Conservation (phyloP, 2,888 invertebrate species). For the Trissoscelio sp. region DNA sequence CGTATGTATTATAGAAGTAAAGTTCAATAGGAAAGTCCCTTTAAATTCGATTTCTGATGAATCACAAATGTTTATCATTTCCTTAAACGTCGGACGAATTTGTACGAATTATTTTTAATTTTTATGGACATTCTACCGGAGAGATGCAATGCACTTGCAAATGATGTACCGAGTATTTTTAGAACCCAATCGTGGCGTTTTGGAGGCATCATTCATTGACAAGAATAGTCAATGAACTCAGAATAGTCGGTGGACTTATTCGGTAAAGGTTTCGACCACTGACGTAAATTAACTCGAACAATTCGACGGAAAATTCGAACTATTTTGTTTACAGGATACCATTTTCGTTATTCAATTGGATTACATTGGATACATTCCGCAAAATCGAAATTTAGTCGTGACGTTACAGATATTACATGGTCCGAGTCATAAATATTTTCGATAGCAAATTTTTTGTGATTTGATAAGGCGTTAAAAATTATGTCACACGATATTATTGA, state of each 20-base stretch:
- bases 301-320: not conserved
- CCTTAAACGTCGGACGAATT: not conserved
- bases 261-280: not conserved
- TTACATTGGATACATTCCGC: too few species aligned
- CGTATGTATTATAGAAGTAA: not conserved
- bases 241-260: slow-evolving; percentile 12
- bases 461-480: too few species aligned
- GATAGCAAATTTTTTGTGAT: too few species aligned
- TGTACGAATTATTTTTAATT: slow-evolving; percentile 29
- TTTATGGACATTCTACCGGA: slow-evolving; percentile 31
- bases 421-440: too few species aligned
- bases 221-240: slow-evolving; percentile 51
- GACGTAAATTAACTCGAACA: not conserved
- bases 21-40: not conserved
- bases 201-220: slow-evolving; percentile 39
- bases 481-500: too few species aligned
- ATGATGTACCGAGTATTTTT: slow-evolving; percentile 36
- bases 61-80: not conserved
- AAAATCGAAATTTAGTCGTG: too few species aligned
- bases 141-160: slow-evolving; percentile 30
- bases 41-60: not conserved
- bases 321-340: not conserved
- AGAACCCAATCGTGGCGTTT: slow-evolving; percentile 21
- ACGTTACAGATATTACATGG: too few species aligned
- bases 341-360: not conserved